Base-by-base conservation (phyloP, 2,888 invertebrate genomes). In the Tetragnatha montana region DNA sequence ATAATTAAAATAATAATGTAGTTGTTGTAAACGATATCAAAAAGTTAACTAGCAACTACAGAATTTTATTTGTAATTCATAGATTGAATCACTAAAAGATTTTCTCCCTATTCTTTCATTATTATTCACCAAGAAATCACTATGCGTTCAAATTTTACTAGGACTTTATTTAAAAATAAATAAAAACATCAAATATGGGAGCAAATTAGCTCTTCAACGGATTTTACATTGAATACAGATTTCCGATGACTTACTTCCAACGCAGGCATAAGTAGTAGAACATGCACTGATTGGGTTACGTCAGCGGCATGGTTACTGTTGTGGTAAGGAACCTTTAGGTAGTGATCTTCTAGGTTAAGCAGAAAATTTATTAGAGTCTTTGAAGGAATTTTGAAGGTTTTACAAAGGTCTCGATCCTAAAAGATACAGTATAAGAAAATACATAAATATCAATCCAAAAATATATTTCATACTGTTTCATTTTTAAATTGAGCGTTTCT, bases 231-330 rank as follows among this genome's bases (percentile, higher is more conserved):
- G 2, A 35, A 35, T 35, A 35, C 35, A 35, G 35, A 4, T 35
- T 35, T 35, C 35, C 35, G 14, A 76, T 22, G 60, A 91, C 92
- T 93, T 93, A 96, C 96, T 94, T 99, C 98, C 91, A 99, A 95
- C 90, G 99, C 99, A 88, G 98, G 98, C 91, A 98, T 98, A 94
- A 98, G 97, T 92, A 99, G 96, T 92, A 99, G 95, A 92, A 98
- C 98, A 94, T 99, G 97, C 90, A 98, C 98, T 92, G 98, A 98
- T 95, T 99, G 99, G 90, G 98, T 97, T 92, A 99, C 99, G 94
- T 99, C 99, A 91, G 99, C 99, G 87, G 99, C 99, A 94, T 99
- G 99, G 92, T 98, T 95, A 93, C 98, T 97, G 95, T 99, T 99
- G 95, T 99, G 99, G 95, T 99, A 99, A 93, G 99, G 99, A 94